Evolutionary conservation across 2,113 vertebrate species (phyloP).

Genomic region (Acanthisitta chloris): DNA sequence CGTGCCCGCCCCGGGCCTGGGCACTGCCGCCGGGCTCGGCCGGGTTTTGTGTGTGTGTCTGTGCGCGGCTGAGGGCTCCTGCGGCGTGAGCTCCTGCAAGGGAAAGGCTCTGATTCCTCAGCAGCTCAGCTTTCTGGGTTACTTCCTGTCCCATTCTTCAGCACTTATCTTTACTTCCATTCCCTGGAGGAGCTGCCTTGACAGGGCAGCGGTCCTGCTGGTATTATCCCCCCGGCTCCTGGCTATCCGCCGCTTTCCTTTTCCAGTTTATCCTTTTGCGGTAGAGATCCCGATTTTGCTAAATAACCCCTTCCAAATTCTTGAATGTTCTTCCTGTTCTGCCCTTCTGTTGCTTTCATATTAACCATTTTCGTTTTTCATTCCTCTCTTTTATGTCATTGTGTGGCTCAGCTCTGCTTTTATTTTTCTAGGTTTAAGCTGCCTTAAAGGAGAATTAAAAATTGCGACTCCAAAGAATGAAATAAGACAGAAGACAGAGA

Average conservation of each 20-base stretch:
- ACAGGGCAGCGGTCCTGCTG: background rate
- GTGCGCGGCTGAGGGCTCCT: background rate
- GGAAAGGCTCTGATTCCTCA: background rate
- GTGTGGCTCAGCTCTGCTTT: background rate
- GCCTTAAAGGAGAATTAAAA: constrained; percentile 14
- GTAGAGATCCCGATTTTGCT: background rate
- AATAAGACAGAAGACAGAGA: constrained; percentile 10
- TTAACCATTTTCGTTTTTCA: background rate
- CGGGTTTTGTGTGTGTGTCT: background rate
- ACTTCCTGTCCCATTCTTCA: constrained; percentile 32
- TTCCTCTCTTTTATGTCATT: background rate
- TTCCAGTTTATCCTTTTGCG: background rate
- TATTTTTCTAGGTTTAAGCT: constrained; percentile 47
- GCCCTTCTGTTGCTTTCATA: background rate
- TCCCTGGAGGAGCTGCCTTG: background rate
- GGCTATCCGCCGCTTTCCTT: background rate
- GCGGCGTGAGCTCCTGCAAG: background rate
- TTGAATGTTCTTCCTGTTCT: background rate
- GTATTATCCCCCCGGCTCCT: background rate
- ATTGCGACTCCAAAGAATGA: constrained; percentile 25
- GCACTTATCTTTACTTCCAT: background rate
- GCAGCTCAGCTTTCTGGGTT: constrained; percentile 24
- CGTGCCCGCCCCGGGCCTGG: background rate
- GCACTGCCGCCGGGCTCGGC: background rate
- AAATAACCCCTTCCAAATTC: background rate